Conservation (phyloP, 2,888 invertebrate species). For the Rhagonycha lutea region DNA sequence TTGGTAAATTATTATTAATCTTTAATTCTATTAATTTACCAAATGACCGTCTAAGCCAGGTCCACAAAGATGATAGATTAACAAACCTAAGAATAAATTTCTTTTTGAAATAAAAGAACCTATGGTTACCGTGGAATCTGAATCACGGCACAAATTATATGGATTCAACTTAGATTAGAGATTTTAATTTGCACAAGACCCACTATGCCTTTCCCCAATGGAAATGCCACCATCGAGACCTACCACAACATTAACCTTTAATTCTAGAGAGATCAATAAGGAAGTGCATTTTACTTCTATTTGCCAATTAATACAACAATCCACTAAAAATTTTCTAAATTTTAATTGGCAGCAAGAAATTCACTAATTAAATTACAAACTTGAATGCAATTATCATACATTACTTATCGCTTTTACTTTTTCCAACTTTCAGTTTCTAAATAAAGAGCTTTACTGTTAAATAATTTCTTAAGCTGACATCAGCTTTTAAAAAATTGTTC, state of each 20-base stretch:
- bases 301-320: neutral
- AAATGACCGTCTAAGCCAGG: too few species aligned
- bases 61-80: too few species aligned
- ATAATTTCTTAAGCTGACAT: constrained; percentile 14
- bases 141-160: too few species aligned
- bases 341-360: neutral
- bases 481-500: neutral
- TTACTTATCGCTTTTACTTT: neutral
- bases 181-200: too few species aligned
- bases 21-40: too few species aligned
- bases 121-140: too few species aligned
- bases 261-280: neutral
- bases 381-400: neutral
- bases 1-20: too few species aligned
- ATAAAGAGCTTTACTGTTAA: neutral
- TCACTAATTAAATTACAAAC: neutral
- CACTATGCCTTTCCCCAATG: neutral
- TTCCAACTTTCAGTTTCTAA: neutral
- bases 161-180: too few species aligned
- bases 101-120: too few species aligned
- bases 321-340: neutral
- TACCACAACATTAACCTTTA: neutral
- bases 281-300: neutral
- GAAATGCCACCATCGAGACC: neutral
- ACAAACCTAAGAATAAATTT: too few species aligned